Evolutionary conservation across 2,797 vertebrate species (phyloP).

Genomic region (Sylvia borin): DNA sequence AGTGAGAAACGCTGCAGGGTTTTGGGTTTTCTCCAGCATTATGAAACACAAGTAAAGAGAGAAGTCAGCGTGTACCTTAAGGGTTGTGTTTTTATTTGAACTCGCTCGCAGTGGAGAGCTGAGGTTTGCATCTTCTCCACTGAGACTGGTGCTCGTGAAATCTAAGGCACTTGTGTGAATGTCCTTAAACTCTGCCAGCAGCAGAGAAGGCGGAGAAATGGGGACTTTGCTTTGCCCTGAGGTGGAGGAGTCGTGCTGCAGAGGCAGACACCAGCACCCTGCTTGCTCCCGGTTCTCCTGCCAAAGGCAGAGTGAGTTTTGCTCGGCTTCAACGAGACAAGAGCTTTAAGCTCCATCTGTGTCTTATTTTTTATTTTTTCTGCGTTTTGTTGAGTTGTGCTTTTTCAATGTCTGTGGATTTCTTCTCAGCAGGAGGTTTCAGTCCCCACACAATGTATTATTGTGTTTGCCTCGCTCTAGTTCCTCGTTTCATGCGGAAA

Average conservation of each 20-base stretch:
- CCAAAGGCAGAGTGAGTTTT: background rate
- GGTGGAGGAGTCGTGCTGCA: background rate
- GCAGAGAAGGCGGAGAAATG: background rate
- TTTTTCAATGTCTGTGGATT: background rate
- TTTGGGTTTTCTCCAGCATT: slow-evolving; percentile 39
- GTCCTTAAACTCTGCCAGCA: background rate
- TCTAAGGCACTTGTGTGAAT: background rate
- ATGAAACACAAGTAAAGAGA: slow-evolving; percentile 12
- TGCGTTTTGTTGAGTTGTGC: background rate
- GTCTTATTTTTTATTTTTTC: background rate
- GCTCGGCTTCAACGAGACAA: background rate
- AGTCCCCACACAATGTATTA: slow-evolving; percentile 24
- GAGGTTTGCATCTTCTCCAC: background rate
- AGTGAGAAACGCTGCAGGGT: slow-evolving; percentile 18
- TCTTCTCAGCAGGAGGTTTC: slow-evolving; percentile 23
- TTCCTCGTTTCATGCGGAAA: slow-evolving; percentile 44
- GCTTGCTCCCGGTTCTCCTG: background rate
- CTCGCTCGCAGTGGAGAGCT: background rate
- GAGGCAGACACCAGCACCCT: background rate
- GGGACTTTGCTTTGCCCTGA: background rate
- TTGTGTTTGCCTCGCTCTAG: slow-evolving; percentile 21
- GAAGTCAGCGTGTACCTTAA: background rate
- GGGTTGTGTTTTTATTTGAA: background rate
- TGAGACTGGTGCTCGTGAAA: background rate
- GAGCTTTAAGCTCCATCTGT: background rate